phyloP scores from a whole-genome alignment of 2,888 invertebrate species.

The Sphinx pinastri region DNA sequence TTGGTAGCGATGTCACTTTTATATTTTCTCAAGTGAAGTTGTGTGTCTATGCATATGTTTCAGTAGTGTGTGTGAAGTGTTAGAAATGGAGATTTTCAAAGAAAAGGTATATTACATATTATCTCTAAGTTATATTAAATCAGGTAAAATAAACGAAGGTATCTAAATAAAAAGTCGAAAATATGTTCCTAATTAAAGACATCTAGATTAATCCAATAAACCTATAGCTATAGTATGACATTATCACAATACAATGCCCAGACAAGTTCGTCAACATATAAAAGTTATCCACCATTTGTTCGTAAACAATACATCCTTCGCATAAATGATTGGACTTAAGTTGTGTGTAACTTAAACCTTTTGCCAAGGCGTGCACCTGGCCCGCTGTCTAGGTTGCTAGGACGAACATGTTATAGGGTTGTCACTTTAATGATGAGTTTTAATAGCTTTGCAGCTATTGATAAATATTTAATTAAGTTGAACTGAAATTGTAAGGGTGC shows the following conservation, averaged over 20 bases:
- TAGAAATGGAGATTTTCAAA: too few species aligned
- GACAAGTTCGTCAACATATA: too few species aligned
- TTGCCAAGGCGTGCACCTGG: conserved; percentile 12
- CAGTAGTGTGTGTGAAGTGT: too few species aligned
- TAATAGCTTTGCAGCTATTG: background rate
- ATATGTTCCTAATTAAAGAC: too few species aligned
- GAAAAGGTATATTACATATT: too few species aligned
- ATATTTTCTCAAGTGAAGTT: background rate
- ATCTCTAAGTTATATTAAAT: too few species aligned
- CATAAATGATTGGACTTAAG: background rate
- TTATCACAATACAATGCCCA: too few species aligned
- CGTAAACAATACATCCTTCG: background rate
- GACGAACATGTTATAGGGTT: background rate
- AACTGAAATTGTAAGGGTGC: background rate
- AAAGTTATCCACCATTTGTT: background rate
- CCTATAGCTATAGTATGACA: too few species aligned
- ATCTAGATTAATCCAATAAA: too few species aligned
- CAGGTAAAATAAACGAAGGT: too few species aligned
- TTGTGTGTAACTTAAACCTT: conserved; percentile 19
- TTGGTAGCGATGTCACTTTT: background rate
- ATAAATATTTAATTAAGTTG: background rate
- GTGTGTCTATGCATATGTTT: background rate
- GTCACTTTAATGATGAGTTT: too few species aligned
- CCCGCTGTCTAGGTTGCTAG: conserved; percentile 6
- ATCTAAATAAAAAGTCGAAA: too few species aligned